Conservation (phyloP, 2,113 vertebrate genomes). For the Peromyscus maniculatus region DNA sequence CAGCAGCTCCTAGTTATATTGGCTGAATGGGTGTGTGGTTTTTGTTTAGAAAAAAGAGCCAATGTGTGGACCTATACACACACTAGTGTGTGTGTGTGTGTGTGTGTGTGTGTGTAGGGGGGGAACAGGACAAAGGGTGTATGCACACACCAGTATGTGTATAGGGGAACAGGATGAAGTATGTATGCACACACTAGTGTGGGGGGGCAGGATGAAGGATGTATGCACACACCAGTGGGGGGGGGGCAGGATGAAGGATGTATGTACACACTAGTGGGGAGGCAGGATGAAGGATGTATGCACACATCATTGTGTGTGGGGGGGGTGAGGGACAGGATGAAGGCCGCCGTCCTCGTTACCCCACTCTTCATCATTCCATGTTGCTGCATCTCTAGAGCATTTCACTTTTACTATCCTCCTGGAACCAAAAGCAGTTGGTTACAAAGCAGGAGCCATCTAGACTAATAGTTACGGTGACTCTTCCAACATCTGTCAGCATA, state of each 20-base stretch:
- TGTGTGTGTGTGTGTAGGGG: neutral
- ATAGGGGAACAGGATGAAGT: too few relatives aligned
- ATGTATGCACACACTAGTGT: neutral
- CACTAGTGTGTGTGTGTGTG: neutral
- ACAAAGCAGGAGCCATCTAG: neutral
- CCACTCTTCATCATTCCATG: neutral
- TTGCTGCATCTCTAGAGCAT: neutral
- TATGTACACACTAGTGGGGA: neutral
- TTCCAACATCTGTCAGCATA: neutral
- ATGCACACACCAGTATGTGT: neutral
- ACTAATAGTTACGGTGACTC: neutral
- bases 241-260: neutral
- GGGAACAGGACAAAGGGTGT: too few relatives aligned
- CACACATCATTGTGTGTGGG: neutral
- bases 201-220: neutral
- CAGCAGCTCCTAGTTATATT: fast-evolving
- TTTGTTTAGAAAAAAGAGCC: neutral
- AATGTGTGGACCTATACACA: too few relatives aligned
- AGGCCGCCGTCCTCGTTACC: too few relatives aligned
- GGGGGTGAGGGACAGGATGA: too few relatives aligned
- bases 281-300: too few relatives aligned
- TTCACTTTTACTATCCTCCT: neutral
- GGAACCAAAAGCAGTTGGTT: neutral
- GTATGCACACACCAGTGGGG: neutral
- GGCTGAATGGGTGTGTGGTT: neutral